Conservation (phyloP, 1,140 invertebrate genomes). For the Drosophila funebris region DNA sequence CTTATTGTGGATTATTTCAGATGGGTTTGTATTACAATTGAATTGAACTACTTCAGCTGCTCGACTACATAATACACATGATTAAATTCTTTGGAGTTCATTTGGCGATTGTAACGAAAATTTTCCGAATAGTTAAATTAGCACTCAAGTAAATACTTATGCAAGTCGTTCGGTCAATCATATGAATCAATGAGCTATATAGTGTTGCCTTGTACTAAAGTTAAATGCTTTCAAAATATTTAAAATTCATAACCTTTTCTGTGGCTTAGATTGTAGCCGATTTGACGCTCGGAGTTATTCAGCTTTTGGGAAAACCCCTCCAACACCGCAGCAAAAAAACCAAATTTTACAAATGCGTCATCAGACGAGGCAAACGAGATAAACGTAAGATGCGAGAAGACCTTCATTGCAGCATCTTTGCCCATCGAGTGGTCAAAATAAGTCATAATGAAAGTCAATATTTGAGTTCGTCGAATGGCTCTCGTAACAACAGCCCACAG, state of each 20-base stretch:
- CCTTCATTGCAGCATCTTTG: slow-evolving; percentile 66
- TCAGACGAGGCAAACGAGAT: slow-evolving; percentile 14
- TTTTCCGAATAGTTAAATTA: too few species aligned
- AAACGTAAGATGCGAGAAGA: slow-evolving; percentile 33
- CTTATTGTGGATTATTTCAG: not conserved
- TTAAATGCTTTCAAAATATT: not conserved
- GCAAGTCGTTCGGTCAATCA: too few species aligned
- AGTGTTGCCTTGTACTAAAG: too few species aligned
- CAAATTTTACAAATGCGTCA: slow-evolving; percentile 31
- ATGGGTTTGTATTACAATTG: slow-evolving; percentile 1
- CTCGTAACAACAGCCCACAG: slow-evolving; percentile 15
- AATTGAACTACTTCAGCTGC: not conserved
- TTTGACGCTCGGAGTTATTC: not conserved
- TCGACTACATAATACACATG: too few species aligned
- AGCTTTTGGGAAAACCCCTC: slow-evolving; percentile 54
- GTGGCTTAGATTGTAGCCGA: not conserved
- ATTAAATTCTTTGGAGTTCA: too few species aligned
- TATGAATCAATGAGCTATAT: too few species aligned
- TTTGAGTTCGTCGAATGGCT: not conserved
- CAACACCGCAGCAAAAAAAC: slow-evolving; percentile 1
- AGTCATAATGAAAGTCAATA: slow-evolving; percentile 45
- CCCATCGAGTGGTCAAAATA: slow-evolving; percentile 31
- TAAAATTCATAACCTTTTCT: not conserved
- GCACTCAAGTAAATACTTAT: too few species aligned
- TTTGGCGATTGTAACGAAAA: too few species aligned